phyloP scores from a whole-genome alignment of 2,113 vertebrate genomes.

The Brachypteracias leptosomus region DNA sequence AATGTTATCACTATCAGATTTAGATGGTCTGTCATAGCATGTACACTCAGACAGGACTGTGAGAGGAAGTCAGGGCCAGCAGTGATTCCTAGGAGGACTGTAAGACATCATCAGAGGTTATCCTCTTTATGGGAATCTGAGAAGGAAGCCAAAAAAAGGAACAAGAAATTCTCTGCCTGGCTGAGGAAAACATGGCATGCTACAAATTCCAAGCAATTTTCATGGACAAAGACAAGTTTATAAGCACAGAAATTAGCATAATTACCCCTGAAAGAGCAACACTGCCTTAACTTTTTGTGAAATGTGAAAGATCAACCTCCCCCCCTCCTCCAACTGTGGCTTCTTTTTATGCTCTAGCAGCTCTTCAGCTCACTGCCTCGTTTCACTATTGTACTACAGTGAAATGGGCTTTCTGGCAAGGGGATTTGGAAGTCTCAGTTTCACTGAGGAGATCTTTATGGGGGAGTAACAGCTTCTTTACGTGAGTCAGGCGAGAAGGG shows the following conservation, averaged over 20 bases:
- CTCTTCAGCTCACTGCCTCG: background rate
- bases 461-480: background rate
- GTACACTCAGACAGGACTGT: background rate
- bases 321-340: background rate
- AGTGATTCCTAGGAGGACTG: background rate
- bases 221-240: conserved; percentile 32
- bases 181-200: background rate
- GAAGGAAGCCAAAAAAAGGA: background rate
- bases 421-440: background rate
- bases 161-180: background rate
- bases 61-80: background rate
- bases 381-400: background rate
- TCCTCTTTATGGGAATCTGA: background rate
- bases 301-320: background rate
- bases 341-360: background rate
- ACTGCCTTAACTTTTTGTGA: background rate
- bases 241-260: conserved; percentile 38
- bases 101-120: background rate
- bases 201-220: conserved; percentile 49
- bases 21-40: background rate
- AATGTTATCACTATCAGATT: background rate
- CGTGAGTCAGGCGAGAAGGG: background rate
- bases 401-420: background rate
- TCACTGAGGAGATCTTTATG: background rate
- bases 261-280: conserved; percentile 6